Evolutionary conservation across 1,140 invertebrate genomes (phyloP).

Genomic region (Cydia amplana): DNA sequence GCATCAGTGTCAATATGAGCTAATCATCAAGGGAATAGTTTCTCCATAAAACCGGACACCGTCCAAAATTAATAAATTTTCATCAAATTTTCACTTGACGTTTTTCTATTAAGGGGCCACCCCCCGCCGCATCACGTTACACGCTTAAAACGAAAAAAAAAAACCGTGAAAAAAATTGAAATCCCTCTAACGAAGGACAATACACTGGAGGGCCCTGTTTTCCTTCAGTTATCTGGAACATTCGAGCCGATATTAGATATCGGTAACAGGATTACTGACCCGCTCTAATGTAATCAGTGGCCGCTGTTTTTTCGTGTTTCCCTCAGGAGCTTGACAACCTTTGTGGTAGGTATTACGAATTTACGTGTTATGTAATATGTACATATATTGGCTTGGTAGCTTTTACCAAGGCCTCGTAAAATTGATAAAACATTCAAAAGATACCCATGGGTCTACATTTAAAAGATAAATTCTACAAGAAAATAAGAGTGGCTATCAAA

Average conservation of each 20-base stretch:
- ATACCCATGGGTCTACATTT: no score
- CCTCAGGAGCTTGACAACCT: constrained; percentile 44
- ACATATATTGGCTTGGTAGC: no score
- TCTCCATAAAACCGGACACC: constrained; percentile 41
- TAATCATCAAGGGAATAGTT: constrained; percentile 5
- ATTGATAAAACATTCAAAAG: no score
- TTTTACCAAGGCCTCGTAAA: no score
- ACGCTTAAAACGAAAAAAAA: constrained; percentile 68
- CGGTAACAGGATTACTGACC: constrained; percentile 77
- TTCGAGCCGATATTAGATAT: constrained; percentile 68
- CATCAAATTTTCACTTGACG: constrained; percentile 49
- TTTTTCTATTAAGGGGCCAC: constrained; percentile 73
- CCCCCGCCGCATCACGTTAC: constrained; percentile 63
- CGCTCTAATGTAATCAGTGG: constrained; percentile 72
- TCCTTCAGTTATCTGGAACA: constrained; percentile 65
- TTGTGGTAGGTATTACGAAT: constrained; percentile 17
- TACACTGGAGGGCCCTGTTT: constrained; percentile 70
- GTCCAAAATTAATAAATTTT: constrained; percentile 63
- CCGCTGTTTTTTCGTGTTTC: constrained; percentile 60
- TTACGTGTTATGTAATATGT: background rate
- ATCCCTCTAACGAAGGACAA: constrained; percentile 74
- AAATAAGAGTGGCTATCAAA: no score
- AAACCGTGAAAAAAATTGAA: constrained; percentile 64
- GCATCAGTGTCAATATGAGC: background rate
- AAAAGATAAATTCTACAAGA: no score